Conservation (phyloP, 2,797 vertebrate species). For the Coreius guichenoti region DNA sequence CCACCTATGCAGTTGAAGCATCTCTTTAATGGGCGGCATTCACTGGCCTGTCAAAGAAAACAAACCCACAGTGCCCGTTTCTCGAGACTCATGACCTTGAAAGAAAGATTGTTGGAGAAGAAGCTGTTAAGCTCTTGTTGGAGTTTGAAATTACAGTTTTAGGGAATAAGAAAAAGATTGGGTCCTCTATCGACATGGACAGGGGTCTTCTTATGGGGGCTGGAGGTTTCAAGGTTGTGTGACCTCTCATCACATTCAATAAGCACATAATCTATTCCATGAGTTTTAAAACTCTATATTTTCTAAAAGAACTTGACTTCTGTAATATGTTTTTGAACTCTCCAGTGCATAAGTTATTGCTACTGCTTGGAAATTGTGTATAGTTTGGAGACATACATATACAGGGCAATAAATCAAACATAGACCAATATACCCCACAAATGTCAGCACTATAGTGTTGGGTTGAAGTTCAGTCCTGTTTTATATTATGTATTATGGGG, state of each 20-base stretch:
- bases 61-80: neutral
- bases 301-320: constrained; percentile 17
- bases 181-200: neutral
- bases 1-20: constrained; percentile 4
- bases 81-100: constrained; percentile 24
- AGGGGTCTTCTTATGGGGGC: neutral
- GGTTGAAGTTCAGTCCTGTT: constrained; percentile 17
- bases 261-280: constrained; percentile 1
- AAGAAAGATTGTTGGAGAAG: constrained; percentile 21
- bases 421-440: constrained; percentile 19
- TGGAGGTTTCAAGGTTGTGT: constrained; percentile 8
- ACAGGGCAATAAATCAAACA: constrained; percentile 32
- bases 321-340: constrained; percentile 40
- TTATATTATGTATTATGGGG: constrained; percentile 23
- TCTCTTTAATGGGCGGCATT: neutral
- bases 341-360: constrained; percentile 30
- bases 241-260: constrained; percentile 17
- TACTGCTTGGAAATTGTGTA: constrained; percentile 33
- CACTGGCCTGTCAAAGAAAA: constrained; percentile 12
- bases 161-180: constrained; percentile 23
- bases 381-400: constrained; percentile 30
- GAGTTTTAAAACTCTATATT: constrained; percentile 19
- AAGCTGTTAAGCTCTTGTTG: constrained; percentile 49
- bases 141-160: constrained; percentile 58
- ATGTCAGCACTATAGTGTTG: constrained; percentile 13